Base-by-base conservation (phyloP, 2,888 invertebrate species). In the Nudaria mundana region DNA sequence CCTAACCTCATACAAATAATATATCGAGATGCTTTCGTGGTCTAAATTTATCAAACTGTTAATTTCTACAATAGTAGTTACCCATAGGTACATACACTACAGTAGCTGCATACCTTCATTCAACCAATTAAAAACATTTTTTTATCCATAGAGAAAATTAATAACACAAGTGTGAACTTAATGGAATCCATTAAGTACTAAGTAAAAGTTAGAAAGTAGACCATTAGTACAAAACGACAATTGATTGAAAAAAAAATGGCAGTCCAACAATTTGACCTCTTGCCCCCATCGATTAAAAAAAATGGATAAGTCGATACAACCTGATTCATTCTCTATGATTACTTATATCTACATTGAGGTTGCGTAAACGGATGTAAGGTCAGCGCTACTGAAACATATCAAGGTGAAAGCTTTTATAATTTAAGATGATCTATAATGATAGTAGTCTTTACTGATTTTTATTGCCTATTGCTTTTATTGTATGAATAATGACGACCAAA, bases 201-300 rank as follows among this genome's bases (percentile, higher is more conserved):
- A 69, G 78, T 79, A 81, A 80, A 78, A 79, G 77, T 80, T 81
- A 81, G 82, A 81, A 81, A 81, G 81, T 72, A 45, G 42, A 62
- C 53, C 54, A 63, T 44, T 39, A 46, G n/a, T 55, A 52, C 65
- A 72, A 77, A 76, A 79, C 71, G 72, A 78, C 73, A 77, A 77
- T 74, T 71, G 74, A 58, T 73, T 20, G 7, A 7, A 72, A 71
- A 75, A 75, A 67, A 71, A 68, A 47, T 59, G 54, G 44, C 57
- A 40, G 52, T 44, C 47, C 40, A 48, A 42, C 36, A 42, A 45
- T 60, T 66, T 81, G 84, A 83, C 79, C 82, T 71, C 76, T 76
- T 74, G 76, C 75, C 76, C 78, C 65, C 70, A 63, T 61, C 41
- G 44, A 50, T 41, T 52, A 56, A 55, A 35, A 30, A 25, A 16